phyloP scores from a whole-genome alignment of 2,888 invertebrate genomes.

The Apotomis betuletana region DNA sequence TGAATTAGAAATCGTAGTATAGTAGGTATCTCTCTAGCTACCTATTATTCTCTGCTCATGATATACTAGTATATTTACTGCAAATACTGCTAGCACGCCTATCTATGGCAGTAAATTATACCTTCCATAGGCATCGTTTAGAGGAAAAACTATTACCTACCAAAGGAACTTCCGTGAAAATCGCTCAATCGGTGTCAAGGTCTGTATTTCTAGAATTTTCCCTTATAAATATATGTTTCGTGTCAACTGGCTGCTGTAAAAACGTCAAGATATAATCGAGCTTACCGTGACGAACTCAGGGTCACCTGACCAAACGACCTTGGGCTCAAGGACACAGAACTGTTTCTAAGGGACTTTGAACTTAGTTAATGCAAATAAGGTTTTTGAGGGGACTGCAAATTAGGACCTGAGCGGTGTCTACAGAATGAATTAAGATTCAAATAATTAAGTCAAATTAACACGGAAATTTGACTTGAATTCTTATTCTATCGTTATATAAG shows the following conservation, averaged over 20 bases:
- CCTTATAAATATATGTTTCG: conserved; percentile 25
- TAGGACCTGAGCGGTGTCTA: conserved; percentile 11
- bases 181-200: conserved; percentile 24
- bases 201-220: conserved; percentile 24
- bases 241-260: conserved; percentile 28
- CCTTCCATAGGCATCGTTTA: background rate
- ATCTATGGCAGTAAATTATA: no score
- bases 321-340: conserved; percentile 40
- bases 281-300: conserved; percentile 48
- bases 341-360: conserved; percentile 24
- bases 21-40: no score
- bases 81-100: no score
- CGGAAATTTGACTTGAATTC: no score
- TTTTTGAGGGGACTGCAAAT: conserved; percentile 18
- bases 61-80: no score
- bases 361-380: conserved; percentile 23
- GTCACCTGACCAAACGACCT: conserved; percentile 49
- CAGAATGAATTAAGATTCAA: background rate
- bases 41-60: no score
- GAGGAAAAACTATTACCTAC: conserved; percentile 6
- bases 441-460: background rate
- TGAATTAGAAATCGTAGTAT: no score
- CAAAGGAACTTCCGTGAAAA: conserved; percentile 9
- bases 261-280: conserved; percentile 34
- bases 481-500: no score